A percentile compares a stretch with the other conserved stretches of the same genome.
Evolutionary conservation across 2,113 vertebrate genomes (phyloP).

Genomic region (Lampris incognitus): DNA sequence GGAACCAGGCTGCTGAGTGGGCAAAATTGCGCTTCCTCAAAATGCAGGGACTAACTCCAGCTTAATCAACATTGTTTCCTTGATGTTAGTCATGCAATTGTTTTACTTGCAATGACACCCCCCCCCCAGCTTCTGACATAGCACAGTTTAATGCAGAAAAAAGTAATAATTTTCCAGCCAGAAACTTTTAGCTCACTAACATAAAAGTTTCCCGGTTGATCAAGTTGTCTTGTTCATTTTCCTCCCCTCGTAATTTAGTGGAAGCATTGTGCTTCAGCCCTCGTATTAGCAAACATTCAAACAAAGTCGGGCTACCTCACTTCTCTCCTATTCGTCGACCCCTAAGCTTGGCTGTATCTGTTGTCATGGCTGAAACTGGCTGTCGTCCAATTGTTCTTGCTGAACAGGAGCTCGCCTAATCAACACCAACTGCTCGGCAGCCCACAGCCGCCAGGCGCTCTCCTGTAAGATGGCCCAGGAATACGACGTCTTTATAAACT

Average conservation of each 20-base stretch:
- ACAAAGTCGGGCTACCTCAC: too few species aligned
- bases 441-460: slow-evolving; percentile 92
- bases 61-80: slow-evolving; percentile 40
- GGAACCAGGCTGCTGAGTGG: slow-evolving; percentile 60
- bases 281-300: too few species aligned
- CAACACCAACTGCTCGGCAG: slow-evolving; percentile 92
- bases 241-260: too few species aligned
- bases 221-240: too few species aligned
- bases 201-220: background rate
- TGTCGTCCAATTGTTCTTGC: background rate
- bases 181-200: background rate
- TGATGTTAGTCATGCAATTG: slow-evolving; percentile 31
- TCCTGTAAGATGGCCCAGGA: slow-evolving; percentile 96
- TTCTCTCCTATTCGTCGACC: too few species aligned
- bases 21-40: slow-evolving; percentile 57
- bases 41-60: slow-evolving; percentile 56
- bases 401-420: slow-evolving; percentile 83
- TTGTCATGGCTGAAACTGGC: background rate
- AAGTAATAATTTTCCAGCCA: background rate
- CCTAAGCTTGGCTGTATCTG: background rate
- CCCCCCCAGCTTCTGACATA: slow-evolving; percentile 25
- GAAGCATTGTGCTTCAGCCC: too few species aligned
- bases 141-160: background rate
- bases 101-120: slow-evolving; percentile 42
- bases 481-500: slow-evolving; percentile 89